phyloP scores from a whole-genome alignment of 1,140 invertebrate genomes.

The Rhyacophila brunnea region DNA sequence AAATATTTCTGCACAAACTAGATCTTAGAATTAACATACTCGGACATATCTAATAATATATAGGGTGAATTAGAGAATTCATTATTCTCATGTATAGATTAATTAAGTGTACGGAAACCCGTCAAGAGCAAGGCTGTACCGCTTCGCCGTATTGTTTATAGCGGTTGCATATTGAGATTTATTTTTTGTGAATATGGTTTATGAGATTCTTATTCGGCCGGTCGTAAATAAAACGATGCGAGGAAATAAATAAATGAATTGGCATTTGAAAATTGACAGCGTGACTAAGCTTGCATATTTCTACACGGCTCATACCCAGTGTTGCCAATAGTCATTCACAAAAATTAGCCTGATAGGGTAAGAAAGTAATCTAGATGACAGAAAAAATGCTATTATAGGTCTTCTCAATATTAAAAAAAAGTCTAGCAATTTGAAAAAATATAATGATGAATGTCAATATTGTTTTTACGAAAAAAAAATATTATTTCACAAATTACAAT shows the following conservation, averaged over 20 bases:
- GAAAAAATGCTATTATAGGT: no score
- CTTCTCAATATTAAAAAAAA: no score
- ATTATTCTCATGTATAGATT: not conserved
- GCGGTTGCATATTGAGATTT: constrained; percentile 26
- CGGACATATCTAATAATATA: no score
- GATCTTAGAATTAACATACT: no score
- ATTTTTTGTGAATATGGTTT: constrained; percentile 35
- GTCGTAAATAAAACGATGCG: constrained; percentile 29
- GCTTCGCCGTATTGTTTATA: constrained; percentile 13
- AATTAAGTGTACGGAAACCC: not conserved
- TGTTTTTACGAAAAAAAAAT: no score
- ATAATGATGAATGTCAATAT: no score
- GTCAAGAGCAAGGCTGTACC: not conserved
- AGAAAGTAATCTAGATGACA: no score
- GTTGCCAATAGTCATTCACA: no score
- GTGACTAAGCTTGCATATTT: constrained; percentile 32
- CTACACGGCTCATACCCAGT: not conserved
- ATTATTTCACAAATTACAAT: no score
- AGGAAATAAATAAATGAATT: constrained; percentile 36
- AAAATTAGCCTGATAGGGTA: no score
- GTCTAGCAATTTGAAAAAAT: no score
- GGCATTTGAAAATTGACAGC: constrained; percentile 37
- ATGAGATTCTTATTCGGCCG: constrained; percentile 33
- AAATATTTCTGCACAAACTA: no score
- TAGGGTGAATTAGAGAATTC: not conserved